Evolutionary conservation across 2,888 invertebrate species (phyloP), one percentile per base, ranked within the genome.

Genomic region (Eupithecia insigniata): DNA sequence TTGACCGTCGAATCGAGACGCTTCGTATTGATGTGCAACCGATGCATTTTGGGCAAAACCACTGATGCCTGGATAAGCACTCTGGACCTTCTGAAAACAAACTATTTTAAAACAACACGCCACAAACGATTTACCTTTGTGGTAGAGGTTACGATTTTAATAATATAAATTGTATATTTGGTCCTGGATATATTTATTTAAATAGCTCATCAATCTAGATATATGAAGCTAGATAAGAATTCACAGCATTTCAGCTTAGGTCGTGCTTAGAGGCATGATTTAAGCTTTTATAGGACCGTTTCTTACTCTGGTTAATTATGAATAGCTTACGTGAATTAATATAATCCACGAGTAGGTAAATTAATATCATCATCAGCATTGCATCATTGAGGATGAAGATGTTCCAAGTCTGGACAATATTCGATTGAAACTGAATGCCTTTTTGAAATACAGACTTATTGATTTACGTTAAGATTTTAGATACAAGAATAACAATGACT

Each of bases 31-130:
- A 61, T 66, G 14, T 43, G 68, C 39, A 12, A 51, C 12, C 16
- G 64, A 4, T 14, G 70, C 22, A n/a, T 34, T 64, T 34, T 77
- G 74, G n/a, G 64, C 4, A 66, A 22, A 69, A 7, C 46, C 69
- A 72, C 67, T 64, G 71, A 71, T 64, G 69, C 46, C 72, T 75
- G 71, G 71, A 51, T 65, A 77, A 46, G 73, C 43, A 67, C 65
- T 74, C 76, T 73, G 76, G 70, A 75, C 69, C 67, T 67, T 74
- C 78, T 78, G 78, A 61, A 75, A 78, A 69, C 55, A 76, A 75
- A 74, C 65, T 65, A 26, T 14, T 70, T 72, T 75, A 58, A 74
- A 55, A 74, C 64, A 74, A 16, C 36, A 46, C 34, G 34, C 61
- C 43, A n/a, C n/a, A n/a, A n/a, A n/a, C n/a, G n/a, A n/a, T n/a